Percentiles rank a stretch among this genome's conserved stretches.
These are phyloP conservation scores for Australoheros facetus DNA, from an alignment of 2,797 vertebrate species.

Conservation along the genomic window DNA sequence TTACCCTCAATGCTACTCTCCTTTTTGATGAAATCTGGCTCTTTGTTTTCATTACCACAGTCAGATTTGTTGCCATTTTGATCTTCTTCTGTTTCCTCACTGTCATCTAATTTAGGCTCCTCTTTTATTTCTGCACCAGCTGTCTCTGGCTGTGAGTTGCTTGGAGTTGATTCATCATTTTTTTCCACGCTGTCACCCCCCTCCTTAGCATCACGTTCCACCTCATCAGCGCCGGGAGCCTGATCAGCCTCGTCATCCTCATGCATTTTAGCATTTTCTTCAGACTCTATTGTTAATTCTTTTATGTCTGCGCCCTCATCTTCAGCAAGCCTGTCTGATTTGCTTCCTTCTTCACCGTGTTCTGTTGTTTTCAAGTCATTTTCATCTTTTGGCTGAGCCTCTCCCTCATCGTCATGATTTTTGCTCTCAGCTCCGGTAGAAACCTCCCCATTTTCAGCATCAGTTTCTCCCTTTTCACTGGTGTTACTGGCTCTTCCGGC, in stretches of 20 bases:
- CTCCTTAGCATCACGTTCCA: conserved; percentile 20
- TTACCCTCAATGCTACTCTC: background rate
- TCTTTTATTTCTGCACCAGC: conserved; percentile 22
- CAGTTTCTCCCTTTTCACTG: conserved; percentile 33
- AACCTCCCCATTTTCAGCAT: conserved; percentile 61
- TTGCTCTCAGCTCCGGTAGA: conserved; percentile 5
- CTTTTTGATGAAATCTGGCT: conserved; percentile 7
- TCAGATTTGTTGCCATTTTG: conserved; percentile 35
- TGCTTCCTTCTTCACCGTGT: background rate
- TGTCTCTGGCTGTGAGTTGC: conserved; percentile 5
- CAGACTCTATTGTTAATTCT: conserved; percentile 4
- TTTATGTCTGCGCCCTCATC: conserved; percentile 15
- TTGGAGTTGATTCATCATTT: background rate
- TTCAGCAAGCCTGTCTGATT: conserved; percentile 14
- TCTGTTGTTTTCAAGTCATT: background rate
- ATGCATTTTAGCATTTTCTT: conserved; percentile 17
- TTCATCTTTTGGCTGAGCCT: conserved; percentile 9
- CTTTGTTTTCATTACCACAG: conserved; percentile 9
- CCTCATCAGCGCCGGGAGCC: background rate
- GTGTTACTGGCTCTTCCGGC: background rate
- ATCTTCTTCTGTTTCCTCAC: conserved; percentile 20
- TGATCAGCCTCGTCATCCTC: conserved; percentile 7
- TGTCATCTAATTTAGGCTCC: conserved; percentile 16
- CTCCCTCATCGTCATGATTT: background rate
- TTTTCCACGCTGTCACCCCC: background rate